Base-by-base conservation (phyloP, 2,113 vertebrate genomes). In the Grallaria varia region DNA sequence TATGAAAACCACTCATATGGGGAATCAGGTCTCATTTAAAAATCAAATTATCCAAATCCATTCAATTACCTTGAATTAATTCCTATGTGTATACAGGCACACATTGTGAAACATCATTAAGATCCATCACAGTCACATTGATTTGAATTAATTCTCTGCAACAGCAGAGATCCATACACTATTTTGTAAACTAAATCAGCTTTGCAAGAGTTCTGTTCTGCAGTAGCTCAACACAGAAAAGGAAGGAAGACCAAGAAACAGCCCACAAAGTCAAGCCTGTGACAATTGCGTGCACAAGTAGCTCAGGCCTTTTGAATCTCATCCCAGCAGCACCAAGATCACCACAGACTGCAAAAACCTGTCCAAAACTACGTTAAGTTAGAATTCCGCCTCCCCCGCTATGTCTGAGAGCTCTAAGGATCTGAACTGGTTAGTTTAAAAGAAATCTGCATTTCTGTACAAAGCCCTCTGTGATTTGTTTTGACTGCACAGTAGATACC, bases 51-150 rank as follows among this genome's bases (percentile, higher is more conserved):
- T 49, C 87, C 33, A 77, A 87, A 88, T 72, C 40, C 30, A 67
- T 80, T 83, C 17, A 84, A 73, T 90, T 92, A 80, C n/a, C 40
- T 76, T 80, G 45, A 85, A 79, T 76, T 90, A 87, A 73, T 85
- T 87, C 37, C 63, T 66, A 44, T 79, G 66, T 56, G 28, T 52
- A 25, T 39, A 49, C 42, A 62, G 23, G 62, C 16, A 80, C 66
- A 74, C 62, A 69, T 42, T 62, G 14, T 83, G 76, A 62, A 83
- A 62, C 37, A 63, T 44, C 35, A 52, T 86, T 82, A 85, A 55
- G 73, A 84, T 77, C 40, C 44, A 80, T 93, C 50, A 37, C 20
- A 66, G 76, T 50, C 76, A 77, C 62, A 59, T 71, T 74, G 77
- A 78, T 69, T 74, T 81, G 80, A 77, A 71, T 76, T 72, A 69